Base-by-base conservation (phyloP, 2,888 invertebrate genomes). In the Noctuana brunneofusca region DNA sequence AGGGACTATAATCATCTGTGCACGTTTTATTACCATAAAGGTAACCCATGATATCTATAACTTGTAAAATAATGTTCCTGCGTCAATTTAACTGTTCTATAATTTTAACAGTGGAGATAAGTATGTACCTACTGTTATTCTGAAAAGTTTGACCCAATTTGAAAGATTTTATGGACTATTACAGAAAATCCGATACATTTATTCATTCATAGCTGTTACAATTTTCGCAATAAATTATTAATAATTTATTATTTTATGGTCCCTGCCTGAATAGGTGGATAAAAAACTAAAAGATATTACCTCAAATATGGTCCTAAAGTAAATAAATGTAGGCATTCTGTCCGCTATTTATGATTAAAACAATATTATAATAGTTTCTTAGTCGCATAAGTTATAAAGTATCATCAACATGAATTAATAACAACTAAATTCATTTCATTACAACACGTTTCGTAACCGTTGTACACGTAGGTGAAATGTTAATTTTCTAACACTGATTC, bases 391-490 rank as follows among this genome's bases (percentile, higher is more conserved):
- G 22, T 24, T 35, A 41, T 22, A 38, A 14, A 38, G 24, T 24
- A 24, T 41, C 27, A 30, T 58, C 27, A 52, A 50, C 38, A 58
- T 43, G 38, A 27, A 20, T 43, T 43, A 59, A 59, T 18, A 32
- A 41, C n/a, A 59, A 59, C 27, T 46, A 59, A 52, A 52, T 43
- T 52, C 30, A 59, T 5, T 43, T 59, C 58, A 59, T 59, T 59
- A 59, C 18, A 48, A 18, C 20, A 38, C 20, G 58, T 59, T 59
- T 52, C 52, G 58, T 41, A 52, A 59, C 50, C 41, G n/a, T n/a
- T n/a, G n/a, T n/a, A 14, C 14, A 59, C 58, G 58, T 52, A 59
- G 58, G 58, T 59, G 58, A 58, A 27, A 50, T 58, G 52, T 38
- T 58, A 58, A 58, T 58, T 35, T 55, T 30, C 58, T 41, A 43